Evolutionary conservation across 2,888 invertebrate genomes (phyloP).

Genomic region (Leucania comma): DNA sequence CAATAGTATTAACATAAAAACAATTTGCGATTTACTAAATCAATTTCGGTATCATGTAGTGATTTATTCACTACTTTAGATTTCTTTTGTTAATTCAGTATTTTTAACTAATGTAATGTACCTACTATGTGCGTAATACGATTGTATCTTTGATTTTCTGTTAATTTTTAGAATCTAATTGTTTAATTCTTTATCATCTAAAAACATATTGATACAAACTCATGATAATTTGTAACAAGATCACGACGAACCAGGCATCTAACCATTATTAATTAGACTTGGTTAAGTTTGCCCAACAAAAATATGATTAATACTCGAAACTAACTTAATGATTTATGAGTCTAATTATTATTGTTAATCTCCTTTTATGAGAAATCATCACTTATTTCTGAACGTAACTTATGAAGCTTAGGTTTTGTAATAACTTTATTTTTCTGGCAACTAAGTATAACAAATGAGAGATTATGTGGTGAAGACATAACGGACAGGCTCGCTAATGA

Average conservation of each 20-base stretch:
- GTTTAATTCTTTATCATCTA: background rate
- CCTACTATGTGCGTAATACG: background rate
- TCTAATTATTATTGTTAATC: constrained; percentile 46
- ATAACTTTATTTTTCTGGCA: constrained; percentile 23
- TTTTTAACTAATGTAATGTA: background rate
- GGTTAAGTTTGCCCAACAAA: constrained; percentile 44
- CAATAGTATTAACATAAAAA: background rate
- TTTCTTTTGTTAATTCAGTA: background rate
- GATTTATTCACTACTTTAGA: background rate
- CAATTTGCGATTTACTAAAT: background rate
- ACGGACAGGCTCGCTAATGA: constrained; percentile 4
- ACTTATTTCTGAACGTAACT: constrained; percentile 28
- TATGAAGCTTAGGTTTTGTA: background rate
- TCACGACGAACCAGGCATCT: constrained; percentile 13
- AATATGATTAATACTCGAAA: constrained; percentile 59
- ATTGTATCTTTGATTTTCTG: background rate
- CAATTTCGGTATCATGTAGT: too few species aligned
- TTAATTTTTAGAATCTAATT: background rate
- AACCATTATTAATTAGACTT: constrained; percentile 47
- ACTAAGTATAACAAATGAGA: background rate
- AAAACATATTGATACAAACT: background rate
- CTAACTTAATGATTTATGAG: constrained; percentile 59
- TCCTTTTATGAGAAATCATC: constrained; percentile 41
- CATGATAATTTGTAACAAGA: background rate
- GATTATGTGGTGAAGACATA: background rate